Base-by-base conservation (phyloP, 2,113 vertebrate genomes). In the Rynchops niger region DNA sequence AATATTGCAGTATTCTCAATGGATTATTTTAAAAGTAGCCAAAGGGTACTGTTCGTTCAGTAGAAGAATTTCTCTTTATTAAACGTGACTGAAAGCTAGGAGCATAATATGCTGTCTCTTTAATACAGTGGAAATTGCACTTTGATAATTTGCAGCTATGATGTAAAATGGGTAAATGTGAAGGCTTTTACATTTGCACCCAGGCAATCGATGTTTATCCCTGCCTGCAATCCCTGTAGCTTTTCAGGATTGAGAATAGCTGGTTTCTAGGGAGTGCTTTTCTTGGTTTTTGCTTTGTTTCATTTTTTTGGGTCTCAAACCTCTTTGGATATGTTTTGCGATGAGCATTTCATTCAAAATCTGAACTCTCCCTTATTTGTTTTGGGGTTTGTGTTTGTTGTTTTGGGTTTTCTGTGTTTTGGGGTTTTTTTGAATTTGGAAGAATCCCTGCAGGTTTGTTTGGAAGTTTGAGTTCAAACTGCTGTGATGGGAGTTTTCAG, bases 21-120 rank as follows among this genome's bases (percentile, higher is more conserved):
- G 92, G 83, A 87, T 91, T 93, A 76, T 97, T 97, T 97, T 93
- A 72, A 94, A 97, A 97, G 94, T 89, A 96, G 73, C 77, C 81
- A 87, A 93, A 45, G 67, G 85, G 84, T 92, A 72, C 45, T 92
- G 38, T 91, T 96, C 83, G 94, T 94, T 90, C 91, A 82, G 58
- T 81, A 86, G 76, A 93, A 97, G 63, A 63, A 94, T 88, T 96
- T 91, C 58, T 79, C 79, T 96, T 97, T 97, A 97, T 97, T 96
- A 97, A 96, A 96, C n/a, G 34, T 92, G 90, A 97, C 93, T 96
- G 62, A 93, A 96, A 73, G 78, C 63, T 94, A 72, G 84, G 94
- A 96, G 80, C 81, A 69, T 80, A 91, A 86, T 45, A 40, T 5
- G 9, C 66, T 89, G 16, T 88, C 90, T 97, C 50, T 82, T 91